phyloP scores from a whole-genome alignment of 1,140 invertebrate genomes.

The Anthonomus grandis region DNA sequence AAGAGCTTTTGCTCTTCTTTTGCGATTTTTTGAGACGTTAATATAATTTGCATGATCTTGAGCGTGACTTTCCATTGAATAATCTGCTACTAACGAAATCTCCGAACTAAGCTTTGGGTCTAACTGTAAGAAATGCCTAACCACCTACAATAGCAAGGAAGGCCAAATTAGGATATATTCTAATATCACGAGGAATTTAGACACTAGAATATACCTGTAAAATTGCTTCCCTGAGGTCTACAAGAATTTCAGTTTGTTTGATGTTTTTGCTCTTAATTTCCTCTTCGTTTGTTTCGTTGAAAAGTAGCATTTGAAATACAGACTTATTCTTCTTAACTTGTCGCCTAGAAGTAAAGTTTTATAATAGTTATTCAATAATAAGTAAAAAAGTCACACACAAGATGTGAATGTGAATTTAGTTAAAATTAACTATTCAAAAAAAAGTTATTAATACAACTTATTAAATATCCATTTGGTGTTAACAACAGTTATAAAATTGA shows the following conservation, averaged over 20 bases:
- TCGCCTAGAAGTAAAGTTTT: conserved; percentile 55
- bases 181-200: background rate
- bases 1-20: conserved; percentile 90
- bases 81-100: conserved; percentile 85
- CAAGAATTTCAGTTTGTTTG: conserved; percentile 88
- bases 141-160: conserved; percentile 62
- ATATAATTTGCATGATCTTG: conserved; percentile 93
- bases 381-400: too few species aligned
- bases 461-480: too few species aligned
- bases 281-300: conserved; percentile 74
- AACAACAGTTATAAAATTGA: too few species aligned
- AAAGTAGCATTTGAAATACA: conserved; percentile 83
- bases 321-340: conserved; percentile 91
- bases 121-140: conserved; percentile 81
- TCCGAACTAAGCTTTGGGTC: conserved; percentile 71
- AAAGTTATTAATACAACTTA: too few species aligned
- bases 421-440: too few species aligned
- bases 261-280: conserved; percentile 96
- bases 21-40: conserved; percentile 82
- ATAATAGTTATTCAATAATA: too few species aligned
- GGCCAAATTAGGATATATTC: background rate
- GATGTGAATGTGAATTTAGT: too few species aligned
- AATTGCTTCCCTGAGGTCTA: conserved; percentile 96
- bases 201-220: conserved; percentile 55
- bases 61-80: conserved; percentile 91